Base-by-base conservation (phyloP, 2,888 invertebrate genomes). In the Orchesellides sinensis region DNA sequence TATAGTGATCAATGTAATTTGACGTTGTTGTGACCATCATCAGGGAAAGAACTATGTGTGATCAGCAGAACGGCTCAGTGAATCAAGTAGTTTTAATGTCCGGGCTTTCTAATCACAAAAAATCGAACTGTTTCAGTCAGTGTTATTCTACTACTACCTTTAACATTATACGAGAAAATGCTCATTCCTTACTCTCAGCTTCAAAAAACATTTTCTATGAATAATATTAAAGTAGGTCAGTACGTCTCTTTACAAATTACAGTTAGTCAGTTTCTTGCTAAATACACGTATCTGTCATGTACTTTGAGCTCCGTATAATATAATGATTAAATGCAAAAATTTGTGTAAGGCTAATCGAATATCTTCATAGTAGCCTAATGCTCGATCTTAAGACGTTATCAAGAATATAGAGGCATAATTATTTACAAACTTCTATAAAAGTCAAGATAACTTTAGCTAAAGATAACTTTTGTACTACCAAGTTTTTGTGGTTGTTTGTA, bases 21-120 rank as follows among this genome's bases (percentile, higher is more conserved):
- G 56, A 45, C 21, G 32, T 27, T 68, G 59, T 35, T 56, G 72
- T 49, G 63, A 65, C 49, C 49, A 72, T 19, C 66, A 59, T 52
- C 66, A 70, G 27, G 29, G 73, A 23, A 82, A 59, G n/a, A n/a
- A 66, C 40, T 56, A 40, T 49, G 80, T 66, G 66, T 80, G 80
- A 65, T 80, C 66, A 56, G n/a, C n/a, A n/a, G 54, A 49, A 65
- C 77, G 75, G 82, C 70, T 82, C 82, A 74, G 59, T 56, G 56
- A 80, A 75, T 61, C 69, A 75, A 73, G 49, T 81, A 81, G 80
- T 83, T 75, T 63, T 83, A 83, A 77, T 66, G 77, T 83, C 59
- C 77, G 83, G 83, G 83, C 83, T 83, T 83, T 83, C 83, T 65
- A 70, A 61, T 69, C 29, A 69, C 74, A 32, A 75, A 75, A 25